Evolutionary conservation across 2,888 invertebrate genomes (phyloP), one percentile per base, ranked within the genome.

Genomic region (Mongoloraphidia duomilia): DNA sequence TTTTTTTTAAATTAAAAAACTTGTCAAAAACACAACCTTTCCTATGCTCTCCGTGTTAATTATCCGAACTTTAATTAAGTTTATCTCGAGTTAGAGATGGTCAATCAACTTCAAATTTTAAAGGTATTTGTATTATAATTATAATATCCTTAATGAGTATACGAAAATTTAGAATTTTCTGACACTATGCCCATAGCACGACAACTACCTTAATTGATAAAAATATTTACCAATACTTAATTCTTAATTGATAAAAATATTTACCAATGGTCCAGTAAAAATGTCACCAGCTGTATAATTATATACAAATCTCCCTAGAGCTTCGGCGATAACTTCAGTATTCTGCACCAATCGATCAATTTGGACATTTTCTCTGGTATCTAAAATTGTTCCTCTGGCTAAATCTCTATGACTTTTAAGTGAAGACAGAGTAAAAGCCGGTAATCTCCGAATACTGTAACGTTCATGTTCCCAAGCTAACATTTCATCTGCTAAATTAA

Each of bases 401-500:
- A 74, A 69, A 58, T 81, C 79, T 55, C 79, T 79, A 61, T 82
- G 80, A 53, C 73, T 80, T 73, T 81, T 74, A 6, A 91, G 65
- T 2, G 84, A 77, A 1, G 95, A 95, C 5, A 97, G 60, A 0
- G 96, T 96, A 62, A 95, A 89, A 0, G 94, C 94, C 0, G 93
- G 84, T 60, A 95, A 76, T 54, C 94, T 74, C 54, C 90, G 77
- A 57, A 97, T 91, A 65, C 93, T 94, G 69, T 88, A 97, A 55
- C 92, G 73, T 67, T 98, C 97, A 62, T 98, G 97, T 61, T 96
- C 95, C 97, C 97, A 98, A 0, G 93, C 88, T 34, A 95, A 68
- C 49, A 83, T 75, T 56, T 90, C 88, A 47, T 95, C 93, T 0
- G 92, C 93, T 48, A 97, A 71, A 72, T 95, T 95, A 58, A 98